Conservation (phyloP, 2,113 vertebrate genomes). For the Indicator indicator region DNA sequence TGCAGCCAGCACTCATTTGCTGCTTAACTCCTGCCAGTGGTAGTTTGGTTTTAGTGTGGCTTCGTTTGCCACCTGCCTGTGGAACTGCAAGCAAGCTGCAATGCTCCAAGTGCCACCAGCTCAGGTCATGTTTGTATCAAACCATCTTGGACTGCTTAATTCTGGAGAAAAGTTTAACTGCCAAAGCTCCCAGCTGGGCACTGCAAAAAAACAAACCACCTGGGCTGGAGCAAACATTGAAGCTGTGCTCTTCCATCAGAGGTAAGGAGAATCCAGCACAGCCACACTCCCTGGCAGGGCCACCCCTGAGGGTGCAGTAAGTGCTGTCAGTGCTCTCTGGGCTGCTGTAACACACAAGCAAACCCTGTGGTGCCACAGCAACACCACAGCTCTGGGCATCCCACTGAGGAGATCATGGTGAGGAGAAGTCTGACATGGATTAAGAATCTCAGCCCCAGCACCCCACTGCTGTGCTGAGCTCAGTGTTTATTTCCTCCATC, state of each 20-base stretch:
- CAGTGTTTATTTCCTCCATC: fast-evolving
- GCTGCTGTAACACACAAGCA: background rate
- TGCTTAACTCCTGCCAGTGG: background rate
- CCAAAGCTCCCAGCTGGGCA: background rate
- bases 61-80: background rate
- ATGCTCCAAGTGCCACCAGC: background rate
- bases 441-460: background rate
- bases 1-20: background rate
- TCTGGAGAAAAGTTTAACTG: background rate
- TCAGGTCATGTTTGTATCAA: background rate
- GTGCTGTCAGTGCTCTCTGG: background rate
- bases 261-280: background rate
- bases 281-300: fast-evolving
- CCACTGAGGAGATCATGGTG: background rate
- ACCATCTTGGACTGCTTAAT: background rate
- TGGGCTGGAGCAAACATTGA: background rate
- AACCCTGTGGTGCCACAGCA: background rate
- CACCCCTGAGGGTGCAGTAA: background rate
- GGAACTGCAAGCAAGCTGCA: background rate
- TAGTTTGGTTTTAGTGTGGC: background rate
- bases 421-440: background rate
- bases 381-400: background rate
- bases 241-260: background rate
- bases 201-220: background rate
- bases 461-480: background rate